phyloP scores from a whole-genome alignment of 1,140 invertebrate genomes.

The Solen grandis region DNA sequence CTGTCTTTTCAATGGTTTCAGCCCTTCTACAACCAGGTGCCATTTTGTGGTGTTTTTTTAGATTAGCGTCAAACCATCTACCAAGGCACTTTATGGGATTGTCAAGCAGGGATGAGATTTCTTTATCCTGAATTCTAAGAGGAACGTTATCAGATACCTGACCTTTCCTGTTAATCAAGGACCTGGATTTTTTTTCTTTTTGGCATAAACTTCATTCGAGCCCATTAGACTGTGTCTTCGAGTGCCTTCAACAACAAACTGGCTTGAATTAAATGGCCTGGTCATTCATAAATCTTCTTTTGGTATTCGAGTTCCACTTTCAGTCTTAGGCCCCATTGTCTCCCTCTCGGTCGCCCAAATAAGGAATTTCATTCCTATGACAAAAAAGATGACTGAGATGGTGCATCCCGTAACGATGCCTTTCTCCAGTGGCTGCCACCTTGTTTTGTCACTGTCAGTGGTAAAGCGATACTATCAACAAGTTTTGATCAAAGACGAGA shows the following conservation, averaged over 20 bases:
- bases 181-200: too few relatives aligned
- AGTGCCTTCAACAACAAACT: not conserved
- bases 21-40: not conserved
- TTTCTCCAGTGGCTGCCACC: not conserved
- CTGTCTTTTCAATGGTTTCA: not conserved
- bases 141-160: not conserved
- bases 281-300: not conserved
- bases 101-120: not conserved
- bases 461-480: too few relatives aligned
- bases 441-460: not conserved
- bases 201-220: not conserved
- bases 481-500: too few relatives aligned
- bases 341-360: not conserved
- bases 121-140: not conserved
- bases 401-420: not conserved
- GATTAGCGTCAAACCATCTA: not conserved
- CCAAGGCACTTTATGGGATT: not conserved
- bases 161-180: not conserved
- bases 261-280: not conserved
- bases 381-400: not conserved
- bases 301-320: not conserved
- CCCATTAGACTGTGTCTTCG: not conserved
- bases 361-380: not conserved
- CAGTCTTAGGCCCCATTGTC: not conserved
- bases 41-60: not conserved